Conservation (phyloP, 53 echinoderm and acorn worm species). For the Mesocentrotus franciscanus region DNA sequence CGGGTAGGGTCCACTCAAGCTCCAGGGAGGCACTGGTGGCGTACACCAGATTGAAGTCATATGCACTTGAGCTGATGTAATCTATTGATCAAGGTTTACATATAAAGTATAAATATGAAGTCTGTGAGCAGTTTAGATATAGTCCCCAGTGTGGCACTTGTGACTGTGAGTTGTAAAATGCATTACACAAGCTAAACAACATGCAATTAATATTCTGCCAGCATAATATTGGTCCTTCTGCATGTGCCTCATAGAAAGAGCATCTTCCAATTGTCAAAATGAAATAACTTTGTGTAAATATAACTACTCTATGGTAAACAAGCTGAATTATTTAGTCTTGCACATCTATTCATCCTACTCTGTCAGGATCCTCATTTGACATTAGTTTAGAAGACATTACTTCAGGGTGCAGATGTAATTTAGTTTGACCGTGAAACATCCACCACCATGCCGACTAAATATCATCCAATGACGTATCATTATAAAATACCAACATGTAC, state of each 20-base stretch:
- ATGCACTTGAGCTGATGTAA: slow-evolving; percentile 55
- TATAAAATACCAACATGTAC: neutral
- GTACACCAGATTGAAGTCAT: slow-evolving; percentile 51
- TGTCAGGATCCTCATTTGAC: neutral
- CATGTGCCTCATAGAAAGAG: neutral
- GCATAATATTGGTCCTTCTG: too few species aligned
- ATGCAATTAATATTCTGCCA: too few species aligned
- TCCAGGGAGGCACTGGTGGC: slow-evolving; percentile 55
- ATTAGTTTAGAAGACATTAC: neutral
- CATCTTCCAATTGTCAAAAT: neutral
- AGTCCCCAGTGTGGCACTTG: neutral
- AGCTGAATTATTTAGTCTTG: neutral
- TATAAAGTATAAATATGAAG: neutral
- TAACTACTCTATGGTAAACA: neutral
- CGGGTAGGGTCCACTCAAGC: slow-evolving; percentile 41
- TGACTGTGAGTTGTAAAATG: neutral
- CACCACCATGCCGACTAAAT: neutral
- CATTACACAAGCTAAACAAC: neutral
- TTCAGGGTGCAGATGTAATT: neutral
- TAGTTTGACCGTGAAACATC: neutral
- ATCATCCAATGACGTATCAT: neutral
- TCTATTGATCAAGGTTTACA: neutral
- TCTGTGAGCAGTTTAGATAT: neutral
- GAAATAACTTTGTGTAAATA: neutral
- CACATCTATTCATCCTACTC: neutral